These are phyloP conservation scores for Resseliella maxima DNA, from an alignment of 2,888 invertebrate species.

Conservation along the genomic window DNA sequence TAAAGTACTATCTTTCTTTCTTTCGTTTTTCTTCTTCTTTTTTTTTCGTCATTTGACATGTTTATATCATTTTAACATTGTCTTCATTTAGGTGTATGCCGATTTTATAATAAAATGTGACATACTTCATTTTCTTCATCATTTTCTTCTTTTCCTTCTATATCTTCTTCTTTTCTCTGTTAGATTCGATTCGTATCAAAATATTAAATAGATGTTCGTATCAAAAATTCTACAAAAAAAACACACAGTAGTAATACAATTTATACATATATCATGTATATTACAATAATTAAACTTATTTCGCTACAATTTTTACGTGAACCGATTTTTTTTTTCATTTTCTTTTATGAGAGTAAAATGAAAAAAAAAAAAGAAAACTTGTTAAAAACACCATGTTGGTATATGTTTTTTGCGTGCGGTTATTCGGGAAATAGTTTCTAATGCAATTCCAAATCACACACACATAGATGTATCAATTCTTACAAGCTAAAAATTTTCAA, in stretches of 20 bases:
- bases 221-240: constrained; percentile 34
- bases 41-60: too few relatives aligned
- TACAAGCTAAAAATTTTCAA: too few relatives aligned
- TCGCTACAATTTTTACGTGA: constrained; percentile 1
- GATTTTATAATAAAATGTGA: background rate
- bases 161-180: too few relatives aligned
- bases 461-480: too few relatives aligned
- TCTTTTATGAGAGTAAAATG: too few relatives aligned
- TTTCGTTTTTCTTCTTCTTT: too few relatives aligned
- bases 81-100: background rate
- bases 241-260: constrained; percentile 7
- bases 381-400: background rate
- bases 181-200: constrained; percentile 32
- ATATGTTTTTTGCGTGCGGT: background rate
- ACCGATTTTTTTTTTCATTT: constrained; percentile 19
- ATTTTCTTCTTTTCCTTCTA: background rate
- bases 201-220: constrained; percentile 41
- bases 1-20: background rate
- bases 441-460: too few relatives aligned
- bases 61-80: too few relatives aligned
- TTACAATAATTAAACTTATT: constrained; percentile 10
- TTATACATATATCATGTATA: constrained; percentile 10
- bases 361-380: too few relatives aligned
- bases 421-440: too few relatives aligned
- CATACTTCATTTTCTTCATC: background rate